Evolutionary conservation across 2,888 invertebrate genomes (phyloP), one percentile per base, ranked within the genome.

Genomic region (Macrosiphum euphorbiae): DNA sequence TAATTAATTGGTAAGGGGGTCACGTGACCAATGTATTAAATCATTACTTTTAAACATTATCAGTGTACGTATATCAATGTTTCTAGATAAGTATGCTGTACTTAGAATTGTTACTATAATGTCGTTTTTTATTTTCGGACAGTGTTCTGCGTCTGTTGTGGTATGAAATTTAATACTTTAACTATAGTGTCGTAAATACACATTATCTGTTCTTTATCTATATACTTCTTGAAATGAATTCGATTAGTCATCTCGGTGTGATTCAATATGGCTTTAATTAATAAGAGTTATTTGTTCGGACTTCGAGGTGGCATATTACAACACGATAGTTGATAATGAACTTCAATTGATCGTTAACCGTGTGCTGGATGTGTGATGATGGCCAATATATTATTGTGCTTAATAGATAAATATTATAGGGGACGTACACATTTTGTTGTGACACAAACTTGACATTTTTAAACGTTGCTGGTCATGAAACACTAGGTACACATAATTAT

Each of bases 321-420:
- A n/a, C 88, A 89, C 52, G 52, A 88, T 55, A 55, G 52, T 26
- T 47, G 86, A 55, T 89, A 89, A 88, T 58, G 55, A 89, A 89
- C 24, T 44, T 89, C 89, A 89, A 89, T 61, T 89, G 89, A 8
- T 61, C 61, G 44, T 89, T 61, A 44, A 61, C 58, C 28, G 28
- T 61, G 58, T 89, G 28, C 61, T 89, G 78, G 78, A 78, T 78
- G 35, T 35, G 35, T 35, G 16, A 78, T 78, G 61, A n/a, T 61
- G 61, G 28, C 5, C n/a, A 61, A 47, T 89, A 89, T 20, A 20
- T 50, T 87, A 78, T 78, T 78, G 78, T 78, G 7, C 8, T 78
- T 20, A 78, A 35, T 35, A 78, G 78, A 35, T 20, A 78, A 78
- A 35, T 78, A 78, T 78, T 78, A 35, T 78, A 78, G 78, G 78